Percentiles rank a stretch among this genome's conserved stretches.
Evolutionary conservation across 1,140 invertebrate genomes (phyloP).

Genomic region (Atta texana): DNA sequence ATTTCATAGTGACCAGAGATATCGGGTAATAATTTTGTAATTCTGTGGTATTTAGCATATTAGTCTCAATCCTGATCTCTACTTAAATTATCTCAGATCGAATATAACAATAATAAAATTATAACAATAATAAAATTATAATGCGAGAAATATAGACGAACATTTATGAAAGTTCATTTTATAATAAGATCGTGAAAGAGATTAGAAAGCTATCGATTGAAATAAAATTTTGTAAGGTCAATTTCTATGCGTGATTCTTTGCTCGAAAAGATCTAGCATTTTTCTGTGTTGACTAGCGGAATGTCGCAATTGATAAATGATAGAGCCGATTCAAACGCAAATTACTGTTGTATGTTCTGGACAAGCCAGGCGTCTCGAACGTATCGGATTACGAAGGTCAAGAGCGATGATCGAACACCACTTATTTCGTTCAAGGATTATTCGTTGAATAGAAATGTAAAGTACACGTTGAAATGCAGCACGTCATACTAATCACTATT

Average conservation of each 20-base stretch:
- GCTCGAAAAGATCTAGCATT: neutral
- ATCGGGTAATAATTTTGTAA: neutral
- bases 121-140: neutral
- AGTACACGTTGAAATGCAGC: slow-evolving; percentile 13
- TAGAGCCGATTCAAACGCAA: slow-evolving; percentile 47
- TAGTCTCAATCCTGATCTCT: neutral
- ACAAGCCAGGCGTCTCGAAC: slow-evolving; percentile 13
- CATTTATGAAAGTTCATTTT: neutral
- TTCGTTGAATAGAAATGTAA: slow-evolving; percentile 58
- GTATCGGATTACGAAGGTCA: slow-evolving; percentile 56
- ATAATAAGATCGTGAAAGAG: neutral
- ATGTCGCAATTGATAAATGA: slow-evolving; percentile 47
- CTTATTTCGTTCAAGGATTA: slow-evolving; percentile 42
- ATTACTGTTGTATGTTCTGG: slow-evolving; percentile 33
- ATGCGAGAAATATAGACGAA: neutral
- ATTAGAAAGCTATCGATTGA: neutral
- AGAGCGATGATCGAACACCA: slow-evolving; percentile 19
- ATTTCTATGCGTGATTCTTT: neutral
- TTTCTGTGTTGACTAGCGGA: neutral
- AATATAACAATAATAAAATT: neutral
- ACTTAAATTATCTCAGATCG: neutral
- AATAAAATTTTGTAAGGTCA: slow-evolving; percentile 7
- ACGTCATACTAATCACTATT: neutral
- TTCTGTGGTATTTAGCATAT: neutral
- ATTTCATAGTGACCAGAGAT: neutral